Conservation (phyloP, 2,113 vertebrate genomes). For the Crotalus helleri region DNA sequence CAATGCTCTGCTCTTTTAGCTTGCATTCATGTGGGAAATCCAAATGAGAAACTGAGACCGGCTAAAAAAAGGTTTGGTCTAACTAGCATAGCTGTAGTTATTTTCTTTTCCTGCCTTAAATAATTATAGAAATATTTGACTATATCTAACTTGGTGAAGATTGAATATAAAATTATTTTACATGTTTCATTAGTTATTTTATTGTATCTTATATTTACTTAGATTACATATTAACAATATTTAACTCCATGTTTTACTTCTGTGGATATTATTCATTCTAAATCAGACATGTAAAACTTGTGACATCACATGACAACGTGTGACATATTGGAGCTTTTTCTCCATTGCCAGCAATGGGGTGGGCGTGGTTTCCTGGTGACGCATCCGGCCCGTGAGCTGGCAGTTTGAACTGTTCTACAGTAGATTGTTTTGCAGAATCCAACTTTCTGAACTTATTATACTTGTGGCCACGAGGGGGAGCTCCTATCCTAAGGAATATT, state of each 20-base stretch:
- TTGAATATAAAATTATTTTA: background rate
- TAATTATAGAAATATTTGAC: background rate
- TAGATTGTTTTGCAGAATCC: background rate
- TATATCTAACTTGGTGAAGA: background rate
- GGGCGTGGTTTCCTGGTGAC: too few relatives aligned
- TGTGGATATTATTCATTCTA: background rate
- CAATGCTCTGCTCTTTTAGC: background rate
- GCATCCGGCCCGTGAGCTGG: too few relatives aligned
- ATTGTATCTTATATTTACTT: background rate
- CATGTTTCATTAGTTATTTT: background rate
- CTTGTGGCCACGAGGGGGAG: background rate
- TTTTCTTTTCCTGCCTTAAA: background rate
- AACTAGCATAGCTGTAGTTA: background rate
- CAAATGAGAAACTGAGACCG: background rate
- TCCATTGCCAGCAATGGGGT: too few relatives aligned
- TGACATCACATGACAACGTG: too few relatives aligned
- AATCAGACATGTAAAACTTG: too few relatives aligned
- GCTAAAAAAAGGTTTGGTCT: background rate
- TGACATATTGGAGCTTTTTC: too few relatives aligned
- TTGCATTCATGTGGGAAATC: background rate
- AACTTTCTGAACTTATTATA: background rate
- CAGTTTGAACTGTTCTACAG: background rate
- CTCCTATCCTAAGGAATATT: background rate
- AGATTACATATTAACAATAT: background rate
- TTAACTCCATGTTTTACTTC: background rate